These are phyloP conservation scores for Cantharis lateralis DNA, from an alignment of 2,888 invertebrate species.

Conservation along the genomic window DNA sequence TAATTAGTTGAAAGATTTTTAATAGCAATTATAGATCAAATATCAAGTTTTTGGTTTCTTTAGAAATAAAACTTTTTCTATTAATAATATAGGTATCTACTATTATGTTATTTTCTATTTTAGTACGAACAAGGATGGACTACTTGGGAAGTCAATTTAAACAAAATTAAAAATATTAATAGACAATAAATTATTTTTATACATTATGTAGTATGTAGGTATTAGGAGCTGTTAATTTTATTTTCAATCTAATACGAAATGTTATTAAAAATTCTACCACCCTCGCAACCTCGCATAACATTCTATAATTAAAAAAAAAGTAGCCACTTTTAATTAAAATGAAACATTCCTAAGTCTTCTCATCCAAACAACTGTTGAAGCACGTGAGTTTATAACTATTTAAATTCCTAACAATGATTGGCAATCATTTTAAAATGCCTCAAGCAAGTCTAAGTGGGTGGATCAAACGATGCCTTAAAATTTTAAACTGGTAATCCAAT, in stretches of 20 bases:
- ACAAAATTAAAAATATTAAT: too few species aligned
- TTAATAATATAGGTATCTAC: too few species aligned
- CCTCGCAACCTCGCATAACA: not conserved
- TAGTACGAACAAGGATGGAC: too few species aligned
- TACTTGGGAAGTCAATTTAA: too few species aligned
- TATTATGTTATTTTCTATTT: too few species aligned
- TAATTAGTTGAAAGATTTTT: too few species aligned
- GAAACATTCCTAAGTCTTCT: not conserved
- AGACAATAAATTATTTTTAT: too few species aligned
- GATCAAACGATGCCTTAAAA: constrained; percentile 29
- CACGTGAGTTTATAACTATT: not conserved
- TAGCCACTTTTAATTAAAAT: not conserved
- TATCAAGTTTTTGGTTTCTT: too few species aligned
- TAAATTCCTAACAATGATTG: constrained; percentile 20
- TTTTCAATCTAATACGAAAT: not conserved
- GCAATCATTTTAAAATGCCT: constrained; percentile 27
- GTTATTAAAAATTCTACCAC: not conserved
- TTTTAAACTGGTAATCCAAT: constrained; percentile 3
- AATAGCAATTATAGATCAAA: too few species aligned
- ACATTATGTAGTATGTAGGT: too few species aligned
- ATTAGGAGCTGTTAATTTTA: not conserved
- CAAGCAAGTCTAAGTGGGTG: constrained; percentile 36
- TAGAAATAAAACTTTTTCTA: too few species aligned
- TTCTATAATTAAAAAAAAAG: not conserved
- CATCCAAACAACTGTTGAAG: not conserved